Base-by-base conservation (phyloP, 2,113 vertebrate species). In the Psephotus haematonotus region DNA sequence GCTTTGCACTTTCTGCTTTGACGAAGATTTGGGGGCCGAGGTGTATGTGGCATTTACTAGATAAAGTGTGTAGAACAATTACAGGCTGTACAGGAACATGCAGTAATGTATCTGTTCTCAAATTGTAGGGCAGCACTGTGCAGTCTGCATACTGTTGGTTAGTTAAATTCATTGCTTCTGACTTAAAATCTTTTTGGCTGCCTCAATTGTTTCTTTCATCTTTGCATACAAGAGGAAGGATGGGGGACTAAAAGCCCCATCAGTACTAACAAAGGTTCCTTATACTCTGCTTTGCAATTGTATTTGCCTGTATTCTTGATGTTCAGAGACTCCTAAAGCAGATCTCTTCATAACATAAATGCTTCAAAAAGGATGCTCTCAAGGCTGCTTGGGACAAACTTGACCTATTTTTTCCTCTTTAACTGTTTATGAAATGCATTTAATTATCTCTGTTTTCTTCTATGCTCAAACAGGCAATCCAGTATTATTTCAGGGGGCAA, bases 341-440 rank as follows among this genome's bases (percentile, higher is more conserved):
- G 27, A 82, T 77, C 29, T 74, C 80, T 95, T 89, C 63, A 62
- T 59, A 83, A 55, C 81, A 70, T 49, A 94, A 94, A 71, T 68
- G 74, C 62, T 83, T 96, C 25, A 63, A 93, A 88, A 95, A 70
- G 47, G 60, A 57, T 68, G 50, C 59, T 92, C 52, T 93, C 41
- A 78, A 84, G 70, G 44, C 81, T 70, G 37, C 41, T 94, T 83
- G 57, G 44, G 68, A 14, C 78, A 67, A 95, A 93, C 82, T 14
- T 95, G 81, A 92, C 85, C 67, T 88, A 81, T 44, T 94, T 97
- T 84, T 86, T 41, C 29, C 50, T 37, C 37, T 76, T 93, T 35
- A 67, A 69, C 12, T 71, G 10, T 88, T 88, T 68, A 71, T 2
- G 13, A 79, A 84, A 83, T 70, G 23, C 9, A 55, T 74, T 90